A percentile compares a stretch with the other conserved stretches of the same genome.
Conservation (phyloP, 2,888 invertebrate species). For the Minunthozetes semirufus region DNA sequence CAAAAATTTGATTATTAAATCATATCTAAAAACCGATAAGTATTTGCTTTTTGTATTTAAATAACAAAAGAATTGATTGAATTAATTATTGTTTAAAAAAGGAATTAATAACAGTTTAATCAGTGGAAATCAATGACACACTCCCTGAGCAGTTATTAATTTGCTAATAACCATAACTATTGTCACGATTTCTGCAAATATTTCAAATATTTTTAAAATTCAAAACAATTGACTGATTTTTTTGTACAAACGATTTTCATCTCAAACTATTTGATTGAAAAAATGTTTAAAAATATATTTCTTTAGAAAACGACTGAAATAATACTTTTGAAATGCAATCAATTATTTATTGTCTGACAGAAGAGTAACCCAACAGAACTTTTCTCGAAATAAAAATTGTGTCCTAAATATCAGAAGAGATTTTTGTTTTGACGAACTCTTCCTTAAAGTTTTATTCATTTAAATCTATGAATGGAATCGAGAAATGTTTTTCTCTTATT, state of each 20-base stretch:
- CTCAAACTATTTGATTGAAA: no score
- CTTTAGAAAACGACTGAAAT: background rate
- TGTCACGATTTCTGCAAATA: background rate
- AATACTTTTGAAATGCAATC: background rate
- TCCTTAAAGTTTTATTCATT: background rate
- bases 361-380: background rate
- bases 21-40: no score
- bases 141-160: no score
- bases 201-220: background rate
- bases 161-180: background rate
- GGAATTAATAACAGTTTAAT: no score
- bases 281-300: no score
- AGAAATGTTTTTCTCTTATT: background rate
- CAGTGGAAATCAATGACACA: no score
- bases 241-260: no score
- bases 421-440: background rate
- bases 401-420: conserved; percentile 7
- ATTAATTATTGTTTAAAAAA: no score
- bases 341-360: background rate
- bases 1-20: background rate
- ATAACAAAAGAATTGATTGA: background rate
- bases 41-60: background rate
- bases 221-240: no score
- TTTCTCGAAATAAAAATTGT: background rate
- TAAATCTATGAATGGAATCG: background rate